These are phyloP conservation scores for Saccopteryx bilineata DNA, from an alignment of 2,113 vertebrate genomes.

Conservation along the genomic window DNA sequence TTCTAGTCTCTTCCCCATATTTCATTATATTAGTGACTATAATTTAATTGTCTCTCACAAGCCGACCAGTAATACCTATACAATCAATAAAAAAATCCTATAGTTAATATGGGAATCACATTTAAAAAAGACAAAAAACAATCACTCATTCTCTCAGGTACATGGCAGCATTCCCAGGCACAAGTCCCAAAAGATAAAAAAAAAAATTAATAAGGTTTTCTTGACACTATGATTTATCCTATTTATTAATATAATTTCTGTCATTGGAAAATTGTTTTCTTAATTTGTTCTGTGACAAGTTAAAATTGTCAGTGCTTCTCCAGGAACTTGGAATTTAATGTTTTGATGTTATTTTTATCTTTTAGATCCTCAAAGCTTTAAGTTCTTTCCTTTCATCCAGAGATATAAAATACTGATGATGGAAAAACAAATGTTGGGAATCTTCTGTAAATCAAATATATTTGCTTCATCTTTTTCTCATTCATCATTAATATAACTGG, in stretches of 20 bases:
- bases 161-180: not conserved
- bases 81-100: slow-evolving; percentile 41
- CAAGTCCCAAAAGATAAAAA: not conserved
- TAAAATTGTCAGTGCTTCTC: not conserved
- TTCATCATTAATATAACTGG: not conserved
- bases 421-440: slow-evolving; percentile 15
- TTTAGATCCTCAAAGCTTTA: not conserved
- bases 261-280: not conserved
- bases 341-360: not conserved
- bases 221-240: not conserved
- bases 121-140: not conserved
- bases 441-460: not conserved
- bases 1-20: not conserved
- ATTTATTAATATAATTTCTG: slow-evolving; percentile 26
- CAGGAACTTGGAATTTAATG: not conserved
- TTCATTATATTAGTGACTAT: slow-evolving; percentile 18
- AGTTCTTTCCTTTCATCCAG: not conserved
- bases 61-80: not conserved
- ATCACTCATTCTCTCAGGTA: not conserved
- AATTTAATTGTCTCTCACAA: slow-evolving; percentile 25
- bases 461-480: not conserved
- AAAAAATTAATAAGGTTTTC: not conserved
- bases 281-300: not conserved
- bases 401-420: not conserved
- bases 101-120: not conserved